Evolutionary conservation across 2,888 invertebrate genomes (phyloP).

Genomic region (Scrobipalpa atriplicella): DNA sequence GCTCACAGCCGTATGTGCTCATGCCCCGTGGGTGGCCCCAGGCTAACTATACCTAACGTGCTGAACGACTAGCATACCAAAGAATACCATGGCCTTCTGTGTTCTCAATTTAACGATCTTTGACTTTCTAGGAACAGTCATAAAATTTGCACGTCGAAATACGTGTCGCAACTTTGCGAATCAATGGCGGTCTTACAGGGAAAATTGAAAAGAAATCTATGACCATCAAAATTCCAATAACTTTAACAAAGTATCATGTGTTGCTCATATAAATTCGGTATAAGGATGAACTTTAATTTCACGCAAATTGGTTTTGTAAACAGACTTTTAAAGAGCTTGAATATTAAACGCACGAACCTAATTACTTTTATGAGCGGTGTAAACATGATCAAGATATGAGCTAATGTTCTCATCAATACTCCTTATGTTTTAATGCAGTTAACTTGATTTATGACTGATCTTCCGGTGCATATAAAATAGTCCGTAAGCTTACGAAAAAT

Average conservation of each 20-base stretch:
- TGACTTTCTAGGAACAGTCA: slow-evolving; percentile 30
- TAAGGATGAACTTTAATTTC: neutral
- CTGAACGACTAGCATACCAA: slow-evolving; percentile 34
- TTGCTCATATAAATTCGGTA: no score
- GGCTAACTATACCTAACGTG: slow-evolving; percentile 49
- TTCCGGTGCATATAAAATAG: slow-evolving; percentile 23
- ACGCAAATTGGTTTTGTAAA: neutral
- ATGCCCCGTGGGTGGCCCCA: slow-evolving; percentile 64
- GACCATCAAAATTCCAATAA: neutral
- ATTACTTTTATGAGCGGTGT: slow-evolving; percentile 56
- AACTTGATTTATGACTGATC: slow-evolving; percentile 40
- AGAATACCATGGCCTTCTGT: slow-evolving; percentile 29
- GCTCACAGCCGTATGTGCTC: slow-evolving; percentile 57
- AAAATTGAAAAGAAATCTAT: neutral
- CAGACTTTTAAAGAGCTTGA: slow-evolving; percentile 34
- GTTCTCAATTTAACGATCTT: slow-evolving; percentile 7
- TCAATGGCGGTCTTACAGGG: neutral
- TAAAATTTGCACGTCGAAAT: neutral
- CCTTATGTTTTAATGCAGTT: slow-evolving; percentile 39
- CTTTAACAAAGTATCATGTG: neutral
- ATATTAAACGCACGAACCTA: slow-evolving; percentile 47
- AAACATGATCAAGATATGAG: slow-evolving; percentile 57
- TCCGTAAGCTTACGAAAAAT: slow-evolving; percentile 15
- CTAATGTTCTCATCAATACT: slow-evolving; percentile 43
- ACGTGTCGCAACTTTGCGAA: neutral